Percentiles rank a stretch among this genome's conserved stretches.
Evolutionary conservation across 2,797 vertebrate genomes (phyloP).

Genomic region (Neosilurus mollespiculum): DNA sequence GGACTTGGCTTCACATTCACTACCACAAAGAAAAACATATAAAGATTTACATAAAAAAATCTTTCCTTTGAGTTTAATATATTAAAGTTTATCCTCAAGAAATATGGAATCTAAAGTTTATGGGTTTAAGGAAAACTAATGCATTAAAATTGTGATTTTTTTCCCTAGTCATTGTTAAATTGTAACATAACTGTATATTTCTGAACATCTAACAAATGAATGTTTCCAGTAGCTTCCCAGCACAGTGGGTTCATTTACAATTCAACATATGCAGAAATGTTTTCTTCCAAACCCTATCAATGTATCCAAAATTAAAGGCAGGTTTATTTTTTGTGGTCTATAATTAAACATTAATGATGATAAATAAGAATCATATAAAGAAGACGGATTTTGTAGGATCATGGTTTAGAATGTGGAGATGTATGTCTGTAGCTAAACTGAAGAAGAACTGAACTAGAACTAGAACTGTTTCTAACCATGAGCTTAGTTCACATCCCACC

Average conservation of each 20-base stretch:
- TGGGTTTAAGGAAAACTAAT: neutral
- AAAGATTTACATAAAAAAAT: no score
- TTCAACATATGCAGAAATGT: neutral
- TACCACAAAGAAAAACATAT: neutral
- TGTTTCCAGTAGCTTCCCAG: neutral
- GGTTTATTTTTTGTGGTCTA: neutral
- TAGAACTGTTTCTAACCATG: slow-evolving; percentile 39
- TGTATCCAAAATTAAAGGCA: slow-evolving; percentile 24
- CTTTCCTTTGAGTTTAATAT: neutral
- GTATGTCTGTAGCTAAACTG: slow-evolving; percentile 49
- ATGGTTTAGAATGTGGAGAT: slow-evolving; percentile 29
- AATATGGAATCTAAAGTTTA: neutral
- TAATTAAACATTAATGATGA: slow-evolving; percentile 26
- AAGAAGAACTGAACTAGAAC: no score
- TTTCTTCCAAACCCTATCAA: slow-evolving; percentile 4
- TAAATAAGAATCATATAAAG: slow-evolving; percentile 21
- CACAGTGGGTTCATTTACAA: neutral
- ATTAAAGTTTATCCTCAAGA: neutral
- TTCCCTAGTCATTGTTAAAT: neutral
- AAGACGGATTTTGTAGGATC: neutral
- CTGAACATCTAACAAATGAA: neutral
- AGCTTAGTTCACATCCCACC: slow-evolving; percentile 41
- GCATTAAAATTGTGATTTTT: neutral
- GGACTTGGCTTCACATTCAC: neutral
- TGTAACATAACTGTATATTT: neutral